These are phyloP conservation scores for Nycticebus coucang DNA, from an alignment of 2,113 vertebrate species.

Conservation along the genomic window DNA sequence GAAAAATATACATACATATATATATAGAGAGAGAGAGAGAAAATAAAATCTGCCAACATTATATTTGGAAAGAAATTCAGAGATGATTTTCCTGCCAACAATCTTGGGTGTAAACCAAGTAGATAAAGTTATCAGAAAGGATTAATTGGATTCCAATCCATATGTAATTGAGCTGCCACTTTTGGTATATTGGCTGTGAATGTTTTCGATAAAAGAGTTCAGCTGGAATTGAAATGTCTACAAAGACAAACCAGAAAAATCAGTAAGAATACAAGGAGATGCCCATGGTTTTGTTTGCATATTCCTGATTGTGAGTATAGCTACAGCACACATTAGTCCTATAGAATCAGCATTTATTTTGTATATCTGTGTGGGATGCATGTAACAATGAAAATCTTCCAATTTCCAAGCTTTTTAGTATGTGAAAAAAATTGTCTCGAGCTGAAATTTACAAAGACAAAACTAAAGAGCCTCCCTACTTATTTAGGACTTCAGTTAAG, in stretches of 20 bases:
- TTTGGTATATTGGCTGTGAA: background rate
- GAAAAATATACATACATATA: background rate
- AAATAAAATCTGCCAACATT: conserved; percentile 51
- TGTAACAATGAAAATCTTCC: background rate
- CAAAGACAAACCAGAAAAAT: background rate
- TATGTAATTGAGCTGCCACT: conserved; percentile 22
- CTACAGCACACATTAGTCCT: background rate
- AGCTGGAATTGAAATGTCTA: background rate
- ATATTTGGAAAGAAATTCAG: conserved; percentile 63
- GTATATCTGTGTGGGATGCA: background rate
- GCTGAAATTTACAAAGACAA: background rate
- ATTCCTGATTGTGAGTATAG: background rate
- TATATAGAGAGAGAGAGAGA: background rate
- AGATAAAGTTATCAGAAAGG: conserved; percentile 65
- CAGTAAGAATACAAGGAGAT: background rate
- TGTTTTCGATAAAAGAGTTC: background rate
- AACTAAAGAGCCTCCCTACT: background rate
- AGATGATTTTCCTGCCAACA: conserved; percentile 60
- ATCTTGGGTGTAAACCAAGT: conserved; percentile 62
- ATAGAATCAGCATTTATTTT: background rate
- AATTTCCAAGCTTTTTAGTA: background rate
- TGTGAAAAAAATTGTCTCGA: conserved; percentile 1
- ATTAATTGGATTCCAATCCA: conserved; percentile 61
- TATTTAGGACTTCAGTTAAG: background rate
- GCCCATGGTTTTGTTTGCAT: background rate